Percentiles rank a stretch among this genome's conserved stretches.
phyloP scores from a whole-genome alignment of 1,140 invertebrate species.

The Papilio aristodemus region DNA sequence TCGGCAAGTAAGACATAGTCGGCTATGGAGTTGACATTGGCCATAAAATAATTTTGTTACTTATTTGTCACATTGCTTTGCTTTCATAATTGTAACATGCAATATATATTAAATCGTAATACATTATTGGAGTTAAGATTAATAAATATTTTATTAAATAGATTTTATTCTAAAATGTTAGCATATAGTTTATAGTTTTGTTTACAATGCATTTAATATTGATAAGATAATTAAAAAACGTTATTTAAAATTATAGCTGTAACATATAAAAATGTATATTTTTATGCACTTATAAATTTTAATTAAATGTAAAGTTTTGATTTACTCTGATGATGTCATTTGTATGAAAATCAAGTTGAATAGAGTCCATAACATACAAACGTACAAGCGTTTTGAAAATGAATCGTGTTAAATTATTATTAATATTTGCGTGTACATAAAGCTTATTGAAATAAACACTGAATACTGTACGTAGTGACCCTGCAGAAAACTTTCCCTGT shows the following conservation, averaged over 20 bases:
- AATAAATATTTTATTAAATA: background rate
- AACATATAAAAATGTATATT: too few species aligned
- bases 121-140: background rate
- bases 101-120: background rate
- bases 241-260: too few species aligned
- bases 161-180: background rate
- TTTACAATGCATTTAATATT: too few species aligned
- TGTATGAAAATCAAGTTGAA: too few species aligned
- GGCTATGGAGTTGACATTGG: slow-evolving; percentile 49
- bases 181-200: background rate
- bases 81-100: slow-evolving; percentile 4
- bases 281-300: too few species aligned
- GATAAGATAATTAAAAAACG: too few species aligned
- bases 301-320: too few species aligned
- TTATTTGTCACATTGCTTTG: background rate
- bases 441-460: background rate
- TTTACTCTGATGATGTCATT: too few species aligned
- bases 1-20: slow-evolving; percentile 43
- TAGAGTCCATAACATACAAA: too few species aligned
- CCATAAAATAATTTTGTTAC: slow-evolving; percentile 26
- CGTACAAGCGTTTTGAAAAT: too few species aligned
- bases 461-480: slow-evolving; percentile 2
- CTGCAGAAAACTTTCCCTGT: slow-evolving; percentile 10
- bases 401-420: too few species aligned
- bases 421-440: background rate